phyloP scores from a whole-genome alignment of 2,797 vertebrate species.

The Eleutherodactylus coqui region DNA sequence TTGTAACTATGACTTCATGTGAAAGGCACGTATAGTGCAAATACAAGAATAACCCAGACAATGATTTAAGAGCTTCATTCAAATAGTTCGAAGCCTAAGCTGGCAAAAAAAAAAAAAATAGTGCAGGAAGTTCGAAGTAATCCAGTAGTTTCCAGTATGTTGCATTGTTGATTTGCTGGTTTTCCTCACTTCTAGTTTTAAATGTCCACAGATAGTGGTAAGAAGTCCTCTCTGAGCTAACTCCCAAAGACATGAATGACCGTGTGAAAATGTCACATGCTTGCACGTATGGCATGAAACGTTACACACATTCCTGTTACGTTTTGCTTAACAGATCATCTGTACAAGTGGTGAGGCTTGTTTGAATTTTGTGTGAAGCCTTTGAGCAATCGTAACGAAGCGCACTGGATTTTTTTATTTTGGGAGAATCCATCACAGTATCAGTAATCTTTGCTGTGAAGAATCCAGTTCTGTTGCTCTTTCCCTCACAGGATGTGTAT shows the following conservation, averaged over 20 bases:
- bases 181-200: no score
- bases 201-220: background rate
- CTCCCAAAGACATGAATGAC: background rate
- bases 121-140: background rate
- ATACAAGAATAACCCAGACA: no score
- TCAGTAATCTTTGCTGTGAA: no score
- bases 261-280: background rate
- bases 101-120: background rate
- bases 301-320: background rate
- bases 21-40: no score
- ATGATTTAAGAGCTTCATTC: background rate
- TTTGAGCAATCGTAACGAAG: constrained; percentile 19
- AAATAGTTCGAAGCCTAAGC: background rate
- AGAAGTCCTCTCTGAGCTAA: background rate
- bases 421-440: no score
- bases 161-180: background rate
- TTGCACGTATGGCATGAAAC: background rate
- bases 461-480: no score
- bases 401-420: no score
- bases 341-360: constrained; percentile 24
- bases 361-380: background rate
- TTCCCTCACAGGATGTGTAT: no score
- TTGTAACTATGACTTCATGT: no score
- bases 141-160: background rate
- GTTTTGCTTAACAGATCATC: constrained; percentile 18